Percentiles rank a stretch among this genome's conserved stretches.
phyloP scores from a whole-genome alignment of 2,797 vertebrate genomes.

The Babyrousa celebensis region DNA sequence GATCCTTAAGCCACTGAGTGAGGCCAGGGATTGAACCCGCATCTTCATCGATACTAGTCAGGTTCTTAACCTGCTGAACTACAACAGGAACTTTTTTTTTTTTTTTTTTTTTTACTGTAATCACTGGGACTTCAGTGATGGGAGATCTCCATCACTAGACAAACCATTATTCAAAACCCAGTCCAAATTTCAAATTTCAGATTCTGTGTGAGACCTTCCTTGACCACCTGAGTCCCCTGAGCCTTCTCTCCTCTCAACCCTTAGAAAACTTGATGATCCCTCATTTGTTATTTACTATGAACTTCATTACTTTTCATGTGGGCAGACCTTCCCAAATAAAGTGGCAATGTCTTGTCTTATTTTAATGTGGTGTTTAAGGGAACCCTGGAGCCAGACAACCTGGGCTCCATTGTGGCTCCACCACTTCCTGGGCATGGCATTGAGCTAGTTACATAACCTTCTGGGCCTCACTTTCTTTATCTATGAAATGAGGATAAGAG shows the following conservation, averaged over 20 bases:
- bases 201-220: background rate
- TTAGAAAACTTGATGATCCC: background rate
- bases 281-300: constrained; percentile 2
- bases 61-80: too few relatives aligned
- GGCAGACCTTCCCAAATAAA: background rate
- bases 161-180: constrained; percentile 36
- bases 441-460: background rate
- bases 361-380: constrained; percentile 31
- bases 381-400: background rate
- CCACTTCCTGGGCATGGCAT: background rate
- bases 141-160: background rate
- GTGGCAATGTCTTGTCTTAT: background rate
- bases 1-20: too few relatives aligned
- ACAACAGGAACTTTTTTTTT: background rate
- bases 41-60: too few relatives aligned
- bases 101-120: background rate
- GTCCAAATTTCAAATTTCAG: constrained; percentile 33
- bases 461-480: background rate
- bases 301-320: background rate
- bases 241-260: background rate
- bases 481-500: background rate
- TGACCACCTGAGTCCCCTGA: background rate
- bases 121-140: background rate
- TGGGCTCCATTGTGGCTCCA: background rate
- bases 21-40: too few relatives aligned